Conservation (phyloP, 2,888 invertebrate species). For the Cerceris rybyensis region DNA sequence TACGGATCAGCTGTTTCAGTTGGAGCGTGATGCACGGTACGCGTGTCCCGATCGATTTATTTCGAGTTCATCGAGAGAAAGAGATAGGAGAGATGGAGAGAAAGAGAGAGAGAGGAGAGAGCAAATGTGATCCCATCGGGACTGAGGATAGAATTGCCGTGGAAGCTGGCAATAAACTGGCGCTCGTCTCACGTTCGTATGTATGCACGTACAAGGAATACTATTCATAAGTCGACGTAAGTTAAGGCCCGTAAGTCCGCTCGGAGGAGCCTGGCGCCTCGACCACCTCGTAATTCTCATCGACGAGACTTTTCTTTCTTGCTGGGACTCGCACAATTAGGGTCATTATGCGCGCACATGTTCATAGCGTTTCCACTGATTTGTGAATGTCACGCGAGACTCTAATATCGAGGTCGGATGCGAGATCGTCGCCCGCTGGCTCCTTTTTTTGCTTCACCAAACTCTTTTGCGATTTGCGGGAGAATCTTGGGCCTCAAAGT, state of each 20-base stretch:
- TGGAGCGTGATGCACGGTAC: constrained; percentile 36
- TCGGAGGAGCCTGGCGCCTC: constrained; percentile 39
- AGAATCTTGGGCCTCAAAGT: too few relatives aligned
- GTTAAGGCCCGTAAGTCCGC: constrained; percentile 31
- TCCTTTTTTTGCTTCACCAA: background rate
- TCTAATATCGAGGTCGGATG: background rate
- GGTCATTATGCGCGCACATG: constrained; percentile 51
- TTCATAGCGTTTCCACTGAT: constrained; percentile 41
- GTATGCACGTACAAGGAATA: constrained; percentile 60
- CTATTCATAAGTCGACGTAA: constrained; percentile 63
- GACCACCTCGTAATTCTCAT: constrained; percentile 62
- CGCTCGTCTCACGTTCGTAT: constrained; percentile 25
- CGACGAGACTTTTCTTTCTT: constrained; percentile 31
- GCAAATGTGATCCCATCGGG: constrained; percentile 36
- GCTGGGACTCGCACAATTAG: constrained; percentile 44
- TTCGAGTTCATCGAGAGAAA: constrained; percentile 38
- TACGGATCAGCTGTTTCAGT: constrained; percentile 61
- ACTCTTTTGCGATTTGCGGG: too few relatives aligned
- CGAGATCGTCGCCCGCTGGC: background rate
- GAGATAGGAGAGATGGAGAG: too few relatives aligned
- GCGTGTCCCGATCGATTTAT: constrained; percentile 62
- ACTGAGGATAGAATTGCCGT: constrained; percentile 58
- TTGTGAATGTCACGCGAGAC: constrained; percentile 36
- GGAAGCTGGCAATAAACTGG: constrained; percentile 52
- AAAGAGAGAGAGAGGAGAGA: constrained; percentile 6